Conservation (phyloP, 2,888 invertebrate genomes). For the Metopia argyrocephala region DNA sequence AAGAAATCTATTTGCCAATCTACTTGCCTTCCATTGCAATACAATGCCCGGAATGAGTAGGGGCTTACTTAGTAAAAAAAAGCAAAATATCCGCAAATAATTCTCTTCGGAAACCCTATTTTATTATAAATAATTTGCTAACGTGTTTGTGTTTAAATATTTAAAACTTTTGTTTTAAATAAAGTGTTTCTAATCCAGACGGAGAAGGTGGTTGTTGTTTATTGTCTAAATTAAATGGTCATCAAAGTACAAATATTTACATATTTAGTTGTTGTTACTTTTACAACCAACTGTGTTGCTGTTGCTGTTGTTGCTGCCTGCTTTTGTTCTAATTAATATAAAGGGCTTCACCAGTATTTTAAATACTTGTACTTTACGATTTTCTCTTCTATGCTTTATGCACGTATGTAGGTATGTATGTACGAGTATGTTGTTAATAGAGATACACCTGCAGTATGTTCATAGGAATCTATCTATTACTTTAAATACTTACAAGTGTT, state of each 20-base stretch:
- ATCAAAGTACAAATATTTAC: conserved; percentile 60
- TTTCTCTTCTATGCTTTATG: conserved; percentile 2
- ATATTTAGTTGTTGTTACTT: conserved; percentile 32
- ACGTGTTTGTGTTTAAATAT: too few species aligned
- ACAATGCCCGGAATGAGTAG: too few species aligned
- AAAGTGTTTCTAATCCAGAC: too few species aligned
- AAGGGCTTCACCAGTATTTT: conserved; percentile 58
- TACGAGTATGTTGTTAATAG: background rate
- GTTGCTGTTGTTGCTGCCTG: background rate
- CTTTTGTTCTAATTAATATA: conserved; percentile 60
- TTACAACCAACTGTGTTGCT: conserved; percentile 22
- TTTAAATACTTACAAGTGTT: background rate
- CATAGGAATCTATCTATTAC: background rate
- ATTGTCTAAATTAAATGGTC: conserved; percentile 58
- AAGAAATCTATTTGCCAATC: too few species aligned
- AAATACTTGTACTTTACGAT: conserved; percentile 30
- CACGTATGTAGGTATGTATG: background rate
- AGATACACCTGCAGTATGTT: too few species aligned
- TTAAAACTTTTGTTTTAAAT: too few species aligned
- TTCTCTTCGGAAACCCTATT: too few species aligned
- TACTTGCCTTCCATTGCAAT: too few species aligned
- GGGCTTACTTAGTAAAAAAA: too few species aligned
- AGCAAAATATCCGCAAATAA: too few species aligned
- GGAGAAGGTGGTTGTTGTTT: conserved; percentile 27
- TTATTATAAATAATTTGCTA: too few species aligned